Conservation (phyloP, 2,888 invertebrate genomes). For the Eristalis intricaria region DNA sequence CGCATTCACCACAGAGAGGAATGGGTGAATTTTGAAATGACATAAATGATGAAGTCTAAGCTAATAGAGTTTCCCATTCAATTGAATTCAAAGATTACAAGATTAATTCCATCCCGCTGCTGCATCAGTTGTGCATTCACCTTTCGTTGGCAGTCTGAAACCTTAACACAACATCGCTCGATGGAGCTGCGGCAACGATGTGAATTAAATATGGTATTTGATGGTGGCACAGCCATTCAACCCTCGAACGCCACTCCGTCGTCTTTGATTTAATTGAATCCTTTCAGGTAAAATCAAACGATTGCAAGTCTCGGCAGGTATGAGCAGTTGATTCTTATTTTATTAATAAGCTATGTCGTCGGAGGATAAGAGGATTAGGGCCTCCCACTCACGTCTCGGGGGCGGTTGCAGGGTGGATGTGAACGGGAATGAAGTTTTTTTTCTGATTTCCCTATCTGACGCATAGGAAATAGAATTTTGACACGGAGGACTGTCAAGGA, state of each 20-base stretch:
- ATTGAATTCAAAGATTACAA: slow-evolving; percentile 36
- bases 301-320: not conserved
- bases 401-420: slow-evolving; percentile 3
- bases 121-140: not conserved
- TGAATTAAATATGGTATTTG: slow-evolving; percentile 29
- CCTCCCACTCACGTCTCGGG: not conserved
- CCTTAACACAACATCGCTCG: not conserved
- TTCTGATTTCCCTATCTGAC: not conserved
- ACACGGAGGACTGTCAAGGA: too few species aligned
- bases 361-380: slow-evolving; percentile 14
- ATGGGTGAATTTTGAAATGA: not conserved
- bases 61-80: slow-evolving; percentile 28
- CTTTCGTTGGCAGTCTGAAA: not conserved
- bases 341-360: slow-evolving; percentile 24
- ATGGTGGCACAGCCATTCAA: not conserved
- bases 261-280: not conserved
- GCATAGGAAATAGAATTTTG: not conserved
- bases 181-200: not conserved
- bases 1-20: not conserved
- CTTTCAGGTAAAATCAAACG: not conserved
- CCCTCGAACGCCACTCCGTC: not conserved
- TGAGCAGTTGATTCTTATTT: slow-evolving; percentile 5
- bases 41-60: slow-evolving; percentile 7
- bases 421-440: not conserved
- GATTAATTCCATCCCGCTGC: slow-evolving; percentile 12